Conservation (phyloP, 2,888 invertebrate genomes). For the Cataglyphis livida region DNA sequence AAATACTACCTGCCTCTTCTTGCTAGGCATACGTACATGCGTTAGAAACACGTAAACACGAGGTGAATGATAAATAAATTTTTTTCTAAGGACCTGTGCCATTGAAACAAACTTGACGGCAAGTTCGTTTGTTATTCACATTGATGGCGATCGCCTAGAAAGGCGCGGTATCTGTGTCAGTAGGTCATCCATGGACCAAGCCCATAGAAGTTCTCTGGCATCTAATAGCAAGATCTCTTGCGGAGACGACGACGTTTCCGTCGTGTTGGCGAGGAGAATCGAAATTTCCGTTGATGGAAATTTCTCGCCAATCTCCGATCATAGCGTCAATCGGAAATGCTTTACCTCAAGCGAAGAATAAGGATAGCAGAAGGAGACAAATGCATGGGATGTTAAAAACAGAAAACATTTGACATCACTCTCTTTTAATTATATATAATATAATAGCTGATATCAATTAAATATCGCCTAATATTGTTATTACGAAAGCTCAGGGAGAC, state of each 20-base stretch:
- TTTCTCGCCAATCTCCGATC: neutral
- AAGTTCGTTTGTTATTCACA: constrained; percentile 42
- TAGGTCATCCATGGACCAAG: constrained; percentile 82
- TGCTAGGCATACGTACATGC: neutral
- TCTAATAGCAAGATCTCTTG: constrained; percentile 61
- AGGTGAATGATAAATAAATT: constrained; percentile 5
- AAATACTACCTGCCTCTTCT: neutral
- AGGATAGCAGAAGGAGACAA: neutral
- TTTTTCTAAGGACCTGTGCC: constrained; percentile 28
- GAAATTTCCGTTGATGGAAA: constrained; percentile 29
- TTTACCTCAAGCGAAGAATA: constrained; percentile 23
- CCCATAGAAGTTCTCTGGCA: constrained; percentile 73
- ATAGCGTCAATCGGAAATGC: constrained; percentile 32
- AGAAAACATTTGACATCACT: neutral
- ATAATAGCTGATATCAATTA: neutral
- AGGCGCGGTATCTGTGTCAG: constrained; percentile 82
- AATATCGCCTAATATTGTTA: neutral
- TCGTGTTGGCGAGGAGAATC: constrained; percentile 21
- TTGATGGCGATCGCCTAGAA: constrained; percentile 66
- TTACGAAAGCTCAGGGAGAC: neutral
- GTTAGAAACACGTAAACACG: neutral
- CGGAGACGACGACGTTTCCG: constrained; percentile 44
- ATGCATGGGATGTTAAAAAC: neutral
- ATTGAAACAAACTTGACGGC: constrained; percentile 45
- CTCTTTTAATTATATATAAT: neutral